Evolutionary conservation across 2,888 invertebrate species (phyloP).

Genomic region (Eristalis intricaria): DNA sequence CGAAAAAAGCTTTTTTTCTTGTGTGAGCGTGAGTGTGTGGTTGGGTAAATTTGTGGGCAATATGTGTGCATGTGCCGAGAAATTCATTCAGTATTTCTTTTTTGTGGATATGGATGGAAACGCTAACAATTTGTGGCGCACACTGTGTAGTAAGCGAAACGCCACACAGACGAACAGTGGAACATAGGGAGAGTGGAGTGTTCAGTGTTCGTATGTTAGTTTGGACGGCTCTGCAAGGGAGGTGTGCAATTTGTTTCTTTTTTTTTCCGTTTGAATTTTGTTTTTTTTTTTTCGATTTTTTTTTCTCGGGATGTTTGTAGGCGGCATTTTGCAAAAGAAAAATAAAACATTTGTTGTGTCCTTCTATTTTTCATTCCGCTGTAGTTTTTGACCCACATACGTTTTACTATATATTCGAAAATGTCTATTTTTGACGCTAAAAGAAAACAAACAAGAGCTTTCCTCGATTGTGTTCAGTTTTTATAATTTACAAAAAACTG

Average conservation of each 20-base stretch:
- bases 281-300: too few relatives aligned
- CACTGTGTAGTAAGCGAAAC: background rate
- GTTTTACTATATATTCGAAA: constrained; percentile 15
- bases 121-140: background rate
- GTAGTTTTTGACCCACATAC: constrained; percentile 38
- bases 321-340: constrained; percentile 4
- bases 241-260: background rate
- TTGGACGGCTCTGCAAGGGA: background rate
- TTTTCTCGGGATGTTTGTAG: background rate
- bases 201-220: background rate
- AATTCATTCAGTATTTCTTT: constrained; percentile 65
- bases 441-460: constrained; percentile 14
- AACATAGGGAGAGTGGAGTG: background rate
- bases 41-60: constrained; percentile 45
- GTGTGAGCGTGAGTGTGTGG: constrained; percentile 39
- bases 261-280: background rate
- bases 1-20: constrained; percentile 37
- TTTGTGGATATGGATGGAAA: background rate
- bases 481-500: background rate
- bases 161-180: background rate
- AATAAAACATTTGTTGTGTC: background rate
- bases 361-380: background rate
- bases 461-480: background rate
- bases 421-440: constrained; percentile 12
- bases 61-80: constrained; percentile 6